phyloP scores from a whole-genome alignment of 2,797 vertebrate genomes.

The Phyllotis vaccarum region DNA sequence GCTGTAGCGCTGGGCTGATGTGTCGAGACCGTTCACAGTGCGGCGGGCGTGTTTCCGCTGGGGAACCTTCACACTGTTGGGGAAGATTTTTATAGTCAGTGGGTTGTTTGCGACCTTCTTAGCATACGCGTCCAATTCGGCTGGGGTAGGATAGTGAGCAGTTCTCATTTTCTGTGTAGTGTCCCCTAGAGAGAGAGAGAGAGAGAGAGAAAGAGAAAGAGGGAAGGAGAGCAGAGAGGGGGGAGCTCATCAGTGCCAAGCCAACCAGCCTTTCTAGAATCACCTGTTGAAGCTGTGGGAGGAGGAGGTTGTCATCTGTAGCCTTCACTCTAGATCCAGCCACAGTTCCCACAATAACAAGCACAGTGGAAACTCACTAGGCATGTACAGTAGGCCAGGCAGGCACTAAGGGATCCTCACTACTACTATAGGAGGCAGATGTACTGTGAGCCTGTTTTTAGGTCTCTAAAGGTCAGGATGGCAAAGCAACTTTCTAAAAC shows the following conservation, averaged over 20 bases:
- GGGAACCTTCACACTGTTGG: conserved; percentile 99
- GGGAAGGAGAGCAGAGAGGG: conserved; percentile 80
- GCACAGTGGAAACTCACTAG: neutral
- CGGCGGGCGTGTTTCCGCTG: conserved; percentile 99
- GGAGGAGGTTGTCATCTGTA: neutral
- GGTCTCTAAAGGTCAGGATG: conserved; percentile 12
- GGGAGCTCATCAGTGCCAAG: conserved; percentile 86
- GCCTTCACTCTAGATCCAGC: neutral
- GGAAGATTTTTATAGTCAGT: conserved; percentile 99
- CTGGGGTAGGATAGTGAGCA: conserved; percentile 99
- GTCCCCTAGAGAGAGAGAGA: conserved; percentile 94
- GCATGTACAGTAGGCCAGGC: neutral
- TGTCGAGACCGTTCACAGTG: conserved; percentile 99
- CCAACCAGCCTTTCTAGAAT: conserved; percentile 78
- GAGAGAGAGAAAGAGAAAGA: neutral
- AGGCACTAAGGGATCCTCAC: neutral
- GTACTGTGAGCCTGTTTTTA: neutral
- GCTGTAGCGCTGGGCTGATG: conserved; percentile 98
- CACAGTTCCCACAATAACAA: neutral
- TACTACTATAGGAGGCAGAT: conserved; percentile 1
- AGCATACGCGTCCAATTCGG: conserved; percentile 99
- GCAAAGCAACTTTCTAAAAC: conserved; percentile 29
- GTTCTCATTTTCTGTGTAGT: conserved; percentile 99
- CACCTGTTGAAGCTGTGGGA: neutral
- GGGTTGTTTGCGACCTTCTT: conserved; percentile 99